Conservation (phyloP, 2,113 vertebrate species). For the Labeo rohita region DNA sequence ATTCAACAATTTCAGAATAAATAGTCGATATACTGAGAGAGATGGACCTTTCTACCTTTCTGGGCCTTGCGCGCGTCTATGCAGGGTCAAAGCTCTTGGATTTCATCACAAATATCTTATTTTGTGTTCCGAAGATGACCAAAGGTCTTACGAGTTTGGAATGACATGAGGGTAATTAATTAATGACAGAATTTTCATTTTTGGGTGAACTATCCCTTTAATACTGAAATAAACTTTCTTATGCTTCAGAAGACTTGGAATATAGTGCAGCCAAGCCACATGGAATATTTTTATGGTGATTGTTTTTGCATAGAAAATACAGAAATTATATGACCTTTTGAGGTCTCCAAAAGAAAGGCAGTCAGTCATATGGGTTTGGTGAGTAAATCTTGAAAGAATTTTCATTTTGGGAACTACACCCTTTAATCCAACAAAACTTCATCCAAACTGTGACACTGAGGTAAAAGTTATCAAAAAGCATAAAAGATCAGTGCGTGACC, state of each 20-base stretch:
- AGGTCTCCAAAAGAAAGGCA: background rate
- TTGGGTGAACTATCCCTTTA: background rate
- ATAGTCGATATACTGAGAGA: too few relatives aligned
- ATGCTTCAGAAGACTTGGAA: background rate
- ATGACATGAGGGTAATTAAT: too few relatives aligned
- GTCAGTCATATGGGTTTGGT: background rate
- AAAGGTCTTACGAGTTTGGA: too few relatives aligned
- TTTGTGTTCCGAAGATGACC: too few relatives aligned
- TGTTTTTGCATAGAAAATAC: background rate
- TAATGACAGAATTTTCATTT: too few relatives aligned
- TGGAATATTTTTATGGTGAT: background rate
- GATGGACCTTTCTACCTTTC: too few relatives aligned
- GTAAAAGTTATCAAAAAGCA: background rate
- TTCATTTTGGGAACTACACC: background rate
- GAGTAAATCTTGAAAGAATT: background rate
- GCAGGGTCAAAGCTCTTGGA: too few relatives aligned
- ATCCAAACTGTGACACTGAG: background rate
- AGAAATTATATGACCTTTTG: background rate
- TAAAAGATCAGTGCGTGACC: conserved; percentile 25
- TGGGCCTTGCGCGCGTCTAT: too few relatives aligned
- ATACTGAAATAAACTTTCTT: background rate
- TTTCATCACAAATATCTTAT: too few relatives aligned
- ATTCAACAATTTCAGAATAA: too few relatives aligned
- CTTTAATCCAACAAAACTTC: background rate
- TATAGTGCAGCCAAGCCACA: background rate